Percentiles rank a stretch among this genome's conserved stretches.
Conservation (phyloP, 2,113 vertebrate species). For the Anser cygnoides region DNA sequence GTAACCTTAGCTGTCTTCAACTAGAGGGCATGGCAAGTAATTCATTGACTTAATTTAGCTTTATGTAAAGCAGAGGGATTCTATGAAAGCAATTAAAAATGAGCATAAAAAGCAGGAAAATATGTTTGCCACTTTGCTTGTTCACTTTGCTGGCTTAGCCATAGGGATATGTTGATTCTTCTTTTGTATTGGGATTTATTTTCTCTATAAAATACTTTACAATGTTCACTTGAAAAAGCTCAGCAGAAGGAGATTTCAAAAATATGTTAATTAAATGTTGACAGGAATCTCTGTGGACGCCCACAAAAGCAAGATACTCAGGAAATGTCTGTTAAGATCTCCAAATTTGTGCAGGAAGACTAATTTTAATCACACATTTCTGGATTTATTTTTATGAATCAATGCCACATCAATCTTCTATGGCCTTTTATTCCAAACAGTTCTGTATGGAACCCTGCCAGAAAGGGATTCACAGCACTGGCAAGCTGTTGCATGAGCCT, state of each 20-base stretch:
- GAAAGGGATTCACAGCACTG: neutral
- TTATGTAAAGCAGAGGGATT: neutral
- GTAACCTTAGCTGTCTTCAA: neutral
- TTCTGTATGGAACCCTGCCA: slow-evolving; percentile 17
- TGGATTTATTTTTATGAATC: slow-evolving; percentile 58
- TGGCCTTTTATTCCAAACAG: slow-evolving; percentile 41
- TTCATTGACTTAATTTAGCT: slow-evolving; percentile 15
- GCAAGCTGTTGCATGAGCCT: slow-evolving; percentile 8
- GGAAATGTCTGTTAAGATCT: slow-evolving; percentile 30
- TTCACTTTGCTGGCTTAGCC: slow-evolving; percentile 24
- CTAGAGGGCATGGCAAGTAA: neutral
- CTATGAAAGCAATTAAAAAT: slow-evolving; percentile 42
- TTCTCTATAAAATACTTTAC: slow-evolving; percentile 1
- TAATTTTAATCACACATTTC: slow-evolving; percentile 58
- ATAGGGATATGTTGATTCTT: neutral
- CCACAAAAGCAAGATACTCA: slow-evolving; percentile 46
- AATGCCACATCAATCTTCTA: slow-evolving; percentile 32
- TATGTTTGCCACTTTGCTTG: neutral
- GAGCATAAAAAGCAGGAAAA: slow-evolving; percentile 14
- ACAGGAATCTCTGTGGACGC: slow-evolving; percentile 48
- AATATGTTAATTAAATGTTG: slow-evolving; percentile 57
- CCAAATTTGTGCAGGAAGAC: slow-evolving; percentile 37
- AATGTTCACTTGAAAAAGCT: slow-evolving; percentile 40
- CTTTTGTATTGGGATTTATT: slow-evolving; percentile 40
- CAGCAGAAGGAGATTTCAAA: slow-evolving; percentile 52